phyloP scores from a whole-genome alignment of 2,797 vertebrate genomes.

The Oreochromis mossambicus region DNA sequence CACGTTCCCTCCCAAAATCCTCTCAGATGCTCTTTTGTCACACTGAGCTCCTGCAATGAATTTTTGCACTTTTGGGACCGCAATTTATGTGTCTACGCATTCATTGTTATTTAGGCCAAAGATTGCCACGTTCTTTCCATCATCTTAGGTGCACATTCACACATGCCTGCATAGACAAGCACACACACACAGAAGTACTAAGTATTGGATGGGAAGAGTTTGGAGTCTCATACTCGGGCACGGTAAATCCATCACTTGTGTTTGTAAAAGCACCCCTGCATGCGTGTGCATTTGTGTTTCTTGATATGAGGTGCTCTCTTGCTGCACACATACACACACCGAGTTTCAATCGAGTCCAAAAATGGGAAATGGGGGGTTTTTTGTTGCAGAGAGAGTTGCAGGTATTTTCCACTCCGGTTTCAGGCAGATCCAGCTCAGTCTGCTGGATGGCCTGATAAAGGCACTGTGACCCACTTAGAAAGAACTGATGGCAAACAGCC shows the following conservation, averaged over 20 bases:
- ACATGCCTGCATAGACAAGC: not conserved
- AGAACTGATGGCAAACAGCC: not conserved
- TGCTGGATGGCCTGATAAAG: constrained; percentile 25
- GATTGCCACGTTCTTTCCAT: constrained; percentile 28
- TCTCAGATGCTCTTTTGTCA: constrained; percentile 28
- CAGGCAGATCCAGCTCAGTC: constrained; percentile 10
- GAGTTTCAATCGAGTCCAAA: not conserved
- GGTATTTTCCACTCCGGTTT: constrained; percentile 54
- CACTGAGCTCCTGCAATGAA: constrained; percentile 1
- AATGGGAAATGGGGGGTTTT: rapidly evolving
- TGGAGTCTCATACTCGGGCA: not conserved
- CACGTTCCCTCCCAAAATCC: constrained; percentile 22
- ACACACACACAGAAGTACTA: not conserved
- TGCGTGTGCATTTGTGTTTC: not conserved
- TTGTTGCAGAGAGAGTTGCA: constrained; percentile 22
- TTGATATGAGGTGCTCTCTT: not conserved
- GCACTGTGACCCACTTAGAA: constrained; percentile 40
- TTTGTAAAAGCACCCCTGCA: not conserved
- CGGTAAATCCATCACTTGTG: constrained; percentile 40
- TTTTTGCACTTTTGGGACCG: constrained; percentile 5
- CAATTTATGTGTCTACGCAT: not conserved
- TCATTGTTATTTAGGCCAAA: constrained; percentile 25
- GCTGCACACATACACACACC: not conserved
- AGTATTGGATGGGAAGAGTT: not conserved
- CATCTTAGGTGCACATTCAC: not conserved